These are phyloP conservation scores for Drosophila obscura DNA, from an alignment of 1,140 invertebrate genomes.

Conservation along the genomic window DNA sequence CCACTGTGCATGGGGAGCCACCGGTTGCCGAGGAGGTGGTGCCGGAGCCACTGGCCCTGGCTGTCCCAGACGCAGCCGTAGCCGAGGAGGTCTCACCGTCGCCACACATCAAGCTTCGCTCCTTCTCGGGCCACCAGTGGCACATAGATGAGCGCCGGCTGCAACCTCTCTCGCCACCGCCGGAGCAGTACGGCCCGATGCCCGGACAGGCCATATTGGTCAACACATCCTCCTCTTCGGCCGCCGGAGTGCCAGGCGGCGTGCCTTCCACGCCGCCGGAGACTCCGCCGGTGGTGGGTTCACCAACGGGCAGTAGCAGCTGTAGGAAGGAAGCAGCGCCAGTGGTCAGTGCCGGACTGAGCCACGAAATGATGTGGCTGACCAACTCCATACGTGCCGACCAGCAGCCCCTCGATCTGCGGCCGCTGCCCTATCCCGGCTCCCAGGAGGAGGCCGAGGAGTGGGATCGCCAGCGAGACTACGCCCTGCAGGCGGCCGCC, in stretches of 20 bases:
- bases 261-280: constrained; percentile 83
- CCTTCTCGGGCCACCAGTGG: constrained; percentile 76
- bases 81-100: constrained; percentile 59
- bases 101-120: constrained; percentile 70
- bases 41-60: constrained; percentile 42
- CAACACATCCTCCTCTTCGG: constrained; percentile 60
- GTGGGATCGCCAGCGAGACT: constrained; percentile 86
- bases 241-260: constrained; percentile 71
- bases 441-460: constrained; percentile 85
- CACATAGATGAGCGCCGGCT: constrained; percentile 86
- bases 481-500: constrained; percentile 82
- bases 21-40: constrained; percentile 51
- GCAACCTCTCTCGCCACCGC: constrained; percentile 86
- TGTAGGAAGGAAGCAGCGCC: constrained; percentile 86
- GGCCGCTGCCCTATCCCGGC: constrained; percentile 87
- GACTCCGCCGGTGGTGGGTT: constrained; percentile 81
- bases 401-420: constrained; percentile 91
- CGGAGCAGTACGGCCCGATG: constrained; percentile 84
- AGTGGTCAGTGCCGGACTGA: constrained; percentile 84
- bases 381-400: constrained; percentile 89
- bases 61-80: constrained; percentile 43
- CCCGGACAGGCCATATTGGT: constrained; percentile 81
- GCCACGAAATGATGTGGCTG: constrained; percentile 90
- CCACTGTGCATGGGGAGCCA: constrained; percentile 57
- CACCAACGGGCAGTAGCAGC: constrained; percentile 78